These are phyloP conservation scores for Lindbergichthys nudifrons DNA, from an alignment of 2,797 vertebrate genomes.

Conservation along the genomic window DNA sequence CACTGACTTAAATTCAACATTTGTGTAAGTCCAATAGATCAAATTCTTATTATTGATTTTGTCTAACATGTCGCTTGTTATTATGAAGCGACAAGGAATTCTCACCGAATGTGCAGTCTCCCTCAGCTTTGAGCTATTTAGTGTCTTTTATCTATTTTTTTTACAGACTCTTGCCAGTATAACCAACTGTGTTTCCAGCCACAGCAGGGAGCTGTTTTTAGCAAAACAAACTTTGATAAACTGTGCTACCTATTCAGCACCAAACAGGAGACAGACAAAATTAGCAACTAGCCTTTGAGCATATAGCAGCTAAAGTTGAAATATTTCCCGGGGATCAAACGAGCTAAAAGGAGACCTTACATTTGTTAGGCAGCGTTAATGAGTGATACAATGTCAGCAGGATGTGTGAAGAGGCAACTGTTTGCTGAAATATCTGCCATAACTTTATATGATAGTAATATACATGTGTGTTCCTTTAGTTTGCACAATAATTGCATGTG, in stretches of 20 bases:
- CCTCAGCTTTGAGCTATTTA: background rate
- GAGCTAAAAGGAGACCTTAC: background rate
- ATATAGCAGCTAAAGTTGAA: background rate
- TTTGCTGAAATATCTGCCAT: background rate
- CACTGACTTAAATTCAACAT: background rate
- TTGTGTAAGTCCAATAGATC: background rate
- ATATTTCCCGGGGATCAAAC: background rate
- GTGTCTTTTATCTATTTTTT: background rate
- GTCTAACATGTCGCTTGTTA: background rate
- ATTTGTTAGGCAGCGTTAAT: background rate
- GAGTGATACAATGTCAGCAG: background rate
- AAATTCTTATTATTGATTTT: background rate
- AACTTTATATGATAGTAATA: background rate
- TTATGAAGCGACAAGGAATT: background rate
- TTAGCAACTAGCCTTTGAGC: background rate
- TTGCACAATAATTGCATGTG: background rate
- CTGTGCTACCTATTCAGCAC: background rate
- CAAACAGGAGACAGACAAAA: background rate
- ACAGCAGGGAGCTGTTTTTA: background rate
- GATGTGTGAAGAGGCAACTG: background rate
- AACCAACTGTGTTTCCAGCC: background rate
- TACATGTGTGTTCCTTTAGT: background rate
- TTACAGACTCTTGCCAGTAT: background rate
- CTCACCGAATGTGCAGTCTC: background rate
- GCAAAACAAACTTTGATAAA: background rate